Conservation (phyloP, 2,888 invertebrate species). For the Cheilosia scutellata region DNA sequence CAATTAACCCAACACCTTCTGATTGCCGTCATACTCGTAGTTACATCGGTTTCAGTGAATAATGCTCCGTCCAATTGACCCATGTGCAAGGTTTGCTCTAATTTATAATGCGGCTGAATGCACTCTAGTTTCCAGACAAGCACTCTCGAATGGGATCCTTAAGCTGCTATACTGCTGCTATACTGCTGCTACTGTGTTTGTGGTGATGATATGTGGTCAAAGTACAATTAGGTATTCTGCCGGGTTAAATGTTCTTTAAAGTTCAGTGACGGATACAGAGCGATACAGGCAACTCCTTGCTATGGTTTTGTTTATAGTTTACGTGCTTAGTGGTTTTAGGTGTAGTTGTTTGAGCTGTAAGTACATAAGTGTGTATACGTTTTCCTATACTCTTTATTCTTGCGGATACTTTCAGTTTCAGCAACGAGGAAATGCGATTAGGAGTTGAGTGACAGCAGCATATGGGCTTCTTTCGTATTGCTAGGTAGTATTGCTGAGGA, state of each 20-base stretch:
- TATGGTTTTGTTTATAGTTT: neutral
- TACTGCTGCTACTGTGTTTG: conserved; percentile 21
- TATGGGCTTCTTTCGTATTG: conserved; percentile 1
- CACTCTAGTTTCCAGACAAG: conserved; percentile 41
- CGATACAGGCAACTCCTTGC: conserved; percentile 13
- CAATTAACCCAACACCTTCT: conserved; percentile 4
- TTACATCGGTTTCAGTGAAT: conserved; percentile 23
- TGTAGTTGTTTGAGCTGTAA: neutral
- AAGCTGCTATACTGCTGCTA: conserved; percentile 11
- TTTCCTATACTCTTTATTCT: neutral
- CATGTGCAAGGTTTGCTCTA: conserved; percentile 46
- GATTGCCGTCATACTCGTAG: neutral
- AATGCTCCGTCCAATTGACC: conserved; percentile 50
- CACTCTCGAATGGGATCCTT: conserved; percentile 21
- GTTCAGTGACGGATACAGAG: conserved; percentile 34
- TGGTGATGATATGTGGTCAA: conserved; percentile 42
- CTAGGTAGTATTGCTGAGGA: neutral
- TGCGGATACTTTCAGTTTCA: conserved; percentile 2
- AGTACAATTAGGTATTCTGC: conserved; percentile 40
- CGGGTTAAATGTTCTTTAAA: conserved; percentile 42
- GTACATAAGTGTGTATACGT: neutral
- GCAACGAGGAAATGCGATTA: conserved; percentile 9
- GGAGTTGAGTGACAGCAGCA: conserved; percentile 13
- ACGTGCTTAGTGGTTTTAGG: neutral
- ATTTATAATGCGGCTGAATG: conserved; percentile 52